Base-by-base conservation (phyloP, 2,888 invertebrate genomes). In the Trimorus sp. region DNA sequence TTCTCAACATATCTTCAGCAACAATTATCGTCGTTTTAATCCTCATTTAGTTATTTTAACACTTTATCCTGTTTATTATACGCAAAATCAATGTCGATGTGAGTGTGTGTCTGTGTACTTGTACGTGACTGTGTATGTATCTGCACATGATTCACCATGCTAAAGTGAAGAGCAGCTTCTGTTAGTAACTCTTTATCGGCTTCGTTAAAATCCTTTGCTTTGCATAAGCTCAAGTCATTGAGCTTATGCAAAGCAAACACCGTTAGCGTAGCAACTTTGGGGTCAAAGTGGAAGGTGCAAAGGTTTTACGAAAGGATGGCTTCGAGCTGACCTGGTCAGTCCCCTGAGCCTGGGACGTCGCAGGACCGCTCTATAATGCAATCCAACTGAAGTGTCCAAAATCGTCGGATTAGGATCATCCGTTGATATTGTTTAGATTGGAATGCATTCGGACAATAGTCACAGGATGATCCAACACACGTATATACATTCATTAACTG, bases 331-430 rank as follows among this genome's bases (percentile, higher is more conserved):
- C 77, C 85, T 85, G 85, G 54, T 86, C 83, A 54, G 86, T 85
- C 86, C 86, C 84, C 87, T 86, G 87, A 86, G 87, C 87, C 42
- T 84, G 76, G 85, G 86, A 85, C 84, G 59, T 85, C 84, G 78
- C 85, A 85, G 84, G 71, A 45, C 71, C 75, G 79, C 81, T 56
- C 76, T 75, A 4, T 26, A 15, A 37, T 69, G n/a, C 40, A 56
- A 8, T n/a, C 1, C 26, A 26, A 26, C 26, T 26, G 26, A 26
- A 26, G 26, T 26, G 26, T 26, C n/a, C n/a, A n/a, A n/a, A n/a
- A n/a, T n/a, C n/a, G n/a, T n/a, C n/a, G n/a, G n/a, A 26, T 26
- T 26, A 4, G 26, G 4, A 26, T 26, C 26, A 26, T 26, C 26
- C 26, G 26, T 26, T 26, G 26, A 26, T 26, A 26, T 26, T n/a